Percentiles rank a stretch among this genome's conserved stretches.
phyloP scores from a whole-genome alignment of 2,888 invertebrate genomes.

The Tridacna crocea region DNA sequence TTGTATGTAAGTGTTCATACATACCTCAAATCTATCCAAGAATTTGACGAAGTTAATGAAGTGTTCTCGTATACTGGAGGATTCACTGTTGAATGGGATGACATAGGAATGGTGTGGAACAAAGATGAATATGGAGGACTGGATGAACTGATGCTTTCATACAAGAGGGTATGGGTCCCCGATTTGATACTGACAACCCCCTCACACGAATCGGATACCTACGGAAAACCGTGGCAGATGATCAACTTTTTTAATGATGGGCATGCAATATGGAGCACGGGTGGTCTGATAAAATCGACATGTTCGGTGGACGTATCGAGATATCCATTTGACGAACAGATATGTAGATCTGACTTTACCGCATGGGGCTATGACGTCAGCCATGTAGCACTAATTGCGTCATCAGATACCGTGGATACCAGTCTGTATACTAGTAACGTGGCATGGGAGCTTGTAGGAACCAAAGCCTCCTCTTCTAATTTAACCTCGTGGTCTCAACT shows the following conservation, averaged over 20 bases:
- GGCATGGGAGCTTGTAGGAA: neutral
- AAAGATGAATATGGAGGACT: conserved; percentile 31
- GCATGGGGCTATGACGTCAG: conserved; percentile 44
- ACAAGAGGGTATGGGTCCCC: conserved; percentile 54
- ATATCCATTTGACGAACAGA: conserved; percentile 59
- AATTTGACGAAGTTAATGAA: conserved; percentile 54
- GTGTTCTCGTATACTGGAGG: conserved; percentile 37
- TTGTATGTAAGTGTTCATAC: conserved; percentile 26
- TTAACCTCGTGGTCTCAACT: conserved; percentile 12
- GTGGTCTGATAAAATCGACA: conserved; percentile 45
- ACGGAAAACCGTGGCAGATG: conserved; percentile 51
- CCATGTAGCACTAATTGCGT: conserved; percentile 20
- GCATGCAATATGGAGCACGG: conserved; percentile 41
- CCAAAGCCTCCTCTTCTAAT: neutral
- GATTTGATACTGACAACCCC: conserved; percentile 58
- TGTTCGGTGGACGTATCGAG: conserved; percentile 51
- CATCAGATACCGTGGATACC: neutral
- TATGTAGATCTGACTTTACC: conserved; percentile 42
- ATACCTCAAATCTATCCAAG: conserved; percentile 41
- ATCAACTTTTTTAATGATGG: conserved; percentile 38
- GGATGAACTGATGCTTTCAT: conserved; percentile 9
- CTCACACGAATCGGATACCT: conserved; percentile 44
- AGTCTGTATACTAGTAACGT: conserved; percentile 2
- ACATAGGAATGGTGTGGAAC: conserved; percentile 40
- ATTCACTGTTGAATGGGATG: conserved; percentile 35